Base-by-base conservation (phyloP, 2,888 invertebrate species). In the Synergus gifuensis region DNA sequence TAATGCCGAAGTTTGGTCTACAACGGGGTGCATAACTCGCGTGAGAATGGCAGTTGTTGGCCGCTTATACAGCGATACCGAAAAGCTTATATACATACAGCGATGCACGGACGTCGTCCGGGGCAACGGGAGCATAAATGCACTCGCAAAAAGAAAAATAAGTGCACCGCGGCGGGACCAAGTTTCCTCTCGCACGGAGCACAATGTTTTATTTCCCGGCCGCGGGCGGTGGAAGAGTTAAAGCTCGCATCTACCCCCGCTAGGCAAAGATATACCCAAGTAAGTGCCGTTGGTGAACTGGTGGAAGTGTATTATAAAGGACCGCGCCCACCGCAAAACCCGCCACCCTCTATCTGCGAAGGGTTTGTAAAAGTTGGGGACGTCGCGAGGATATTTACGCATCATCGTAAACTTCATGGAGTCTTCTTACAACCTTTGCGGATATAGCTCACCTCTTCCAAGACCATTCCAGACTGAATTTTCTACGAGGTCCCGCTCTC, bases 331-430 rank as follows among this genome's bases (percentile, higher is more conserved):
- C 84, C 83, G 80, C 80, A 84, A 81, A 80, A 79, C 78, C 80
- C 83, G 79, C 84, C 81, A 81, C 83, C 78, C 82, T 80, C 80
- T 86, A 78, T 84, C 83, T 82, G 81, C 85, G 84, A 86, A 88
- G 88, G 89, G 88, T 88, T 89, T 87, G 88, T 87, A 89, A 90
- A 91, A 91, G 88, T 90, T 90, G 87, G 88, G 86, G 87, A 90
- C 87, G 87, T 85, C 81, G 85, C 62, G 86, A 89, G 89, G 83
- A 85, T 91, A 91, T 91, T 91, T 90, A 90, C 89, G 88, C 88
- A 87, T 88, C 87, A 86, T 87, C 90, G 87, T 91, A 91, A 91
- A 91, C 84, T 87, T 81, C 84, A 82, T 36, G 82, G 84, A 85
- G 86, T 86, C 87, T 88, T 87, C 87, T 88, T 87, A 80, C 86